These are phyloP conservation scores for Gavia stellata DNA, from an alignment of 2,113 vertebrate species.

Conservation along the genomic window DNA sequence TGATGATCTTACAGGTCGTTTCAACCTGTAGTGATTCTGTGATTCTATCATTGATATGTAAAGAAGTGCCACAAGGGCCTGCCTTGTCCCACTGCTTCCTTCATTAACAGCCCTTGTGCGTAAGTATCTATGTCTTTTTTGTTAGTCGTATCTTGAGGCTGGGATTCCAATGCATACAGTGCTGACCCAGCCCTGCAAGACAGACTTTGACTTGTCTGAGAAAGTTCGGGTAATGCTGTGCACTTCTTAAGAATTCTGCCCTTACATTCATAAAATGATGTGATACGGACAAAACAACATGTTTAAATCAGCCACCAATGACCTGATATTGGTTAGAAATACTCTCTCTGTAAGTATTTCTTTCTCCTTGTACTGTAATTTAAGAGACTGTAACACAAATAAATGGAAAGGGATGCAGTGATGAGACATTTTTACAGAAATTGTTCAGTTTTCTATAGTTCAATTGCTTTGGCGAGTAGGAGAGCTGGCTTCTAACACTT, in stretches of 20 bases:
- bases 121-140: not conserved
- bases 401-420: not conserved
- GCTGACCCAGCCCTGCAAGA: not conserved
- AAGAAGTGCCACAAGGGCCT: not conserved
- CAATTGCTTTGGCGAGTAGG: not conserved
- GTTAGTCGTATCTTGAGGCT: not conserved
- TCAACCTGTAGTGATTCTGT: too few species aligned
- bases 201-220: not conserved
- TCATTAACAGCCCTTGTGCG: not conserved
- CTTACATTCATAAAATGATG: not conserved
- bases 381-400: not conserved
- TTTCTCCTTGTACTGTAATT: not conserved
- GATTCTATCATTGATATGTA: not conserved
- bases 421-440: not conserved
- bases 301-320: not conserved
- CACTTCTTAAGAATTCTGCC: not conserved
- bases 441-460: not conserved
- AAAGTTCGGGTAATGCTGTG: not conserved
- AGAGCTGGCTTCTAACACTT: not conserved
- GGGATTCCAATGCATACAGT: not conserved
- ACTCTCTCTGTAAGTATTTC: not conserved
- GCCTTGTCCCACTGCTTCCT: not conserved
- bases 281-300: not conserved
- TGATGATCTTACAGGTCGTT: too few species aligned
- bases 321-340: not conserved